These are phyloP conservation scores for Peromyscus attwateri DNA, from an alignment of 2,797 vertebrate species.

Conservation along the genomic window DNA sequence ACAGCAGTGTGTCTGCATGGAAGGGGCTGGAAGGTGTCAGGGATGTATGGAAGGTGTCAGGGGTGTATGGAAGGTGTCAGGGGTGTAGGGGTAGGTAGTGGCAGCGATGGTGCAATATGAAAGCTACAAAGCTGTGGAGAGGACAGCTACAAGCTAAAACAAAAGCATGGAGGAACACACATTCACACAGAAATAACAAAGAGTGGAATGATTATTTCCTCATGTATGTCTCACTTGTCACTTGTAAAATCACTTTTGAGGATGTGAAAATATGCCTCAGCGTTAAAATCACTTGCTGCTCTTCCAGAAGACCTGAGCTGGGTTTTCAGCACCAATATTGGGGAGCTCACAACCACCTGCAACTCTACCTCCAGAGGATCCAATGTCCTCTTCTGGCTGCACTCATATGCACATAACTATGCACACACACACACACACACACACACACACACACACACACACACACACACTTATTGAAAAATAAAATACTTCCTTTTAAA, in stretches of 20 bases:
- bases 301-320: neutral
- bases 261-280: neutral
- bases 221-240: neutral
- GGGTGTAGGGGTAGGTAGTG: neutral
- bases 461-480: neutral
- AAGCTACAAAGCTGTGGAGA: neutral
- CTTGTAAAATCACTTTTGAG: neutral
- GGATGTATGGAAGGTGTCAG: neutral
- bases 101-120: neutral
- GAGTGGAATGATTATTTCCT: neutral
- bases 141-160: neutral
- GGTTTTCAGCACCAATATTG: neutral
- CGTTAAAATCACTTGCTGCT: neutral
- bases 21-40: neutral
- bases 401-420: neutral
- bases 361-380: neutral
- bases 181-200: neutral
- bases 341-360: neutral
- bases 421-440: too few relatives aligned
- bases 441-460: neutral
- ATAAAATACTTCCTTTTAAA: neutral
- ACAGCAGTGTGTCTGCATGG: constrained; percentile 6
- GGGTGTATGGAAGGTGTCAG: neutral
- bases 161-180: neutral
- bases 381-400: neutral